Evolutionary conservation across 1,140 invertebrate species (phyloP).

Genomic region (Penaeus japonicus): DNA sequence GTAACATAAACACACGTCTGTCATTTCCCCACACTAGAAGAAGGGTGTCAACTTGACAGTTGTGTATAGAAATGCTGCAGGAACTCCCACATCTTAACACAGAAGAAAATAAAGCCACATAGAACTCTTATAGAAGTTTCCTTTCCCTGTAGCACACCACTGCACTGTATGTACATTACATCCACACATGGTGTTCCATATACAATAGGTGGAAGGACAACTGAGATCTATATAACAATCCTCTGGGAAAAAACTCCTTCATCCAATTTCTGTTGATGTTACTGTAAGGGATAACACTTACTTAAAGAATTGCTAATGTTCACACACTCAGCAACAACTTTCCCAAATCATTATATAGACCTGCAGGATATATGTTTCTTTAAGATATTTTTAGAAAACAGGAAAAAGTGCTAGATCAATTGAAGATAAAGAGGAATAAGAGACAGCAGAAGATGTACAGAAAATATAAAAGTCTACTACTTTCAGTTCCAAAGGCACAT

Average conservation of each 20-base stretch:
- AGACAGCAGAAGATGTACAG: too few species aligned
- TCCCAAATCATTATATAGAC: too few species aligned
- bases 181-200: constrained; percentile 20
- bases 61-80: too few species aligned
- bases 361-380: too few species aligned
- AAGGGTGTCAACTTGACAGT: background rate
- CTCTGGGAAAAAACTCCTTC: too few species aligned
- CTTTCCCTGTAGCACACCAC: background rate
- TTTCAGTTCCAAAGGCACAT: too few species aligned
- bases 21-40: constrained; percentile 21
- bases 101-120: constrained; percentile 53
- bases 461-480: too few species aligned
- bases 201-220: background rate
- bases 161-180: constrained; percentile 16
- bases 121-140: constrained; percentile 23
- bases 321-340: too few species aligned
- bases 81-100: background rate
- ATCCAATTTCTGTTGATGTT: too few species aligned
- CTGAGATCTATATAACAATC: background rate
- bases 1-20: constrained; percentile 58
- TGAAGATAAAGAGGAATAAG: too few species aligned
- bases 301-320: background rate
- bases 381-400: too few species aligned
- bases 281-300: background rate
- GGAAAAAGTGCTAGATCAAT: too few species aligned